phyloP scores from a whole-genome alignment of 2,113 vertebrate species.

The Empidonax alnorum region DNA sequence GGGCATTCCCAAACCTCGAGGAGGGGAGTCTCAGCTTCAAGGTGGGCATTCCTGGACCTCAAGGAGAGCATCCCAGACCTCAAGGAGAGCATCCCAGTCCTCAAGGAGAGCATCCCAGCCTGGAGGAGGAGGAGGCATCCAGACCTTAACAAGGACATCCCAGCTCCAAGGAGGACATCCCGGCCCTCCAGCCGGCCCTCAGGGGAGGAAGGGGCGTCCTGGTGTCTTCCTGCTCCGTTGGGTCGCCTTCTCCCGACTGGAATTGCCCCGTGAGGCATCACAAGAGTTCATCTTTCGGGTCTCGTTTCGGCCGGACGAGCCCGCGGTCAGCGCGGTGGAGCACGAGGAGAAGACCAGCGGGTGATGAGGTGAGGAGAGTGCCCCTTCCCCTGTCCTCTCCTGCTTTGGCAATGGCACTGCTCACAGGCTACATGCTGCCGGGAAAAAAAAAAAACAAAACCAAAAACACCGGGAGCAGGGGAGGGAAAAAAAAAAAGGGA shows the following conservation, averaged over 20 bases:
- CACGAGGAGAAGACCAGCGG: not conserved
- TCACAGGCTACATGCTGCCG: constrained; percentile 22
- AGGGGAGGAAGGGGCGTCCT: not conserved
- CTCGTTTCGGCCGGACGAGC: not conserved
- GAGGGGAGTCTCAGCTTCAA: no score
- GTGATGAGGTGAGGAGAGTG: not conserved
- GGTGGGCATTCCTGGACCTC: not conserved
- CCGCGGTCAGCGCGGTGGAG: not conserved
- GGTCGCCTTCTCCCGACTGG: not conserved
- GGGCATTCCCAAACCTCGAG: not conserved
- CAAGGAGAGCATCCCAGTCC: not conserved
- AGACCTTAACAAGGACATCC: not conserved
- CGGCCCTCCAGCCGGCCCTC: not conserved
- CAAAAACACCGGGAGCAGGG: no score
- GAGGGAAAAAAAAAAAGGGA: not conserved
- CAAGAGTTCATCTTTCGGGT: not conserved
- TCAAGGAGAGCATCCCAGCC: not conserved
- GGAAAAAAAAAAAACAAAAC: not conserved
- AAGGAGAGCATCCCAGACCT: not conserved
- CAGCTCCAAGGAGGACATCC: not conserved
- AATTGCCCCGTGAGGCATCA: not conserved
- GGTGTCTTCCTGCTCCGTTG: rapidly evolving
- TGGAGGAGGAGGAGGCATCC: not conserved
- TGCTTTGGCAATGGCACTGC: constrained; percentile 31
- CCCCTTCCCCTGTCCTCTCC: not conserved